These are phyloP conservation scores for Melanaphis sacchari DNA, from an alignment of 1,140 invertebrate species.

Conservation along the genomic window DNA sequence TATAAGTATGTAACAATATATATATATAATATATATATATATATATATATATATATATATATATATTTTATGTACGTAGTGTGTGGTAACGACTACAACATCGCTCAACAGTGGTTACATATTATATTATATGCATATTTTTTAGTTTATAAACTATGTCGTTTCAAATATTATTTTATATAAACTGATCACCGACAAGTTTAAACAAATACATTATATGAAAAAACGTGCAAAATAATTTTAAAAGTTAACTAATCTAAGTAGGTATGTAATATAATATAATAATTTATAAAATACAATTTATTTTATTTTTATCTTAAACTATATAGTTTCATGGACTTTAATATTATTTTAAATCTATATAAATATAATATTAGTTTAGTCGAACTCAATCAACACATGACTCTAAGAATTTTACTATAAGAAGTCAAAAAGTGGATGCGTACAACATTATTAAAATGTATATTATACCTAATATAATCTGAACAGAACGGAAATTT, in stretches of 20 bases:
- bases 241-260: neutral
- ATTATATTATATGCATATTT: neutral
- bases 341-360: neutral
- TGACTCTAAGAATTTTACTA: no score
- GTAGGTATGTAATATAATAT: no score
- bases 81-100: neutral
- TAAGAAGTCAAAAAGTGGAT: neutral
- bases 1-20: neutral
- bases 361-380: neutral
- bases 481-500: neutral
- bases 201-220: neutral
- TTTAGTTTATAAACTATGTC: neutral
- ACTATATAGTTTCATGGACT: neutral
- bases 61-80: neutral
- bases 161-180: neutral
- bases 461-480: neutral
- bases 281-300: no score
- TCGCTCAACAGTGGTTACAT: neutral
- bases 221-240: neutral
- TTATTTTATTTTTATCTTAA: neutral
- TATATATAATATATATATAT: neutral
- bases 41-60: neutral
- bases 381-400: neutral
- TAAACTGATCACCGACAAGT: neutral
- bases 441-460: neutral